A percentile compares a stretch with the other conserved stretches of the same genome.
Evolutionary conservation across 2,113 vertebrate species (phyloP).

Genomic region (Myotis lucifugus): DNA sequence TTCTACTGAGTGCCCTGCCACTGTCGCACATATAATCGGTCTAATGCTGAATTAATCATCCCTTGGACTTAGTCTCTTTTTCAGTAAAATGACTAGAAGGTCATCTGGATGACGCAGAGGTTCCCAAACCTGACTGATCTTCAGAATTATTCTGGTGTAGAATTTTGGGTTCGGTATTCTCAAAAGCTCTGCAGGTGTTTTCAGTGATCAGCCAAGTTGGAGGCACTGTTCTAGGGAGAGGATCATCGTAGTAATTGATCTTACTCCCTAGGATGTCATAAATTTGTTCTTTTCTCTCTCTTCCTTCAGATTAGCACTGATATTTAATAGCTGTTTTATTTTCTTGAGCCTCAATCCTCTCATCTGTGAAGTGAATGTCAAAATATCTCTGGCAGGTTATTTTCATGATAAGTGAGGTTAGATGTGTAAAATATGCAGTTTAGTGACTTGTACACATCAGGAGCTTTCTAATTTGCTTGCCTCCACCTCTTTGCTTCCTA

Average conservation of each 20-base stretch:
- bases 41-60: neutral
- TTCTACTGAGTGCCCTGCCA: neutral
- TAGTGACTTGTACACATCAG: neutral
- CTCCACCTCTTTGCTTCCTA: constrained; percentile 2
- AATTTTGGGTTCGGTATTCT: neutral
- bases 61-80: constrained; percentile 2
- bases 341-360: constrained; percentile 10
- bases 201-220: neutral
- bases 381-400: neutral
- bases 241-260: neutral
- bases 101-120: neutral
- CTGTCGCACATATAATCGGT: neutral
- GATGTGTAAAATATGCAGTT: neutral
- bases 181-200: neutral
- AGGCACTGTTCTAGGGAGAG: neutral
- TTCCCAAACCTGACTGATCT: neutral
- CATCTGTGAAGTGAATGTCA: constrained; percentile 27
- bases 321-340: neutral
- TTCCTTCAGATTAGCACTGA: neutral
- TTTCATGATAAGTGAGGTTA: neutral
- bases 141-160: neutral
- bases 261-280: neutral
- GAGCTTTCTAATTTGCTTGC: neutral
- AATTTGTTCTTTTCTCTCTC: neutral
- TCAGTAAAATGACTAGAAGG: neutral